Evolutionary conservation across 1,140 invertebrate genomes (phyloP).

Genomic region (Macrobrachium rosenbergii): DNA sequence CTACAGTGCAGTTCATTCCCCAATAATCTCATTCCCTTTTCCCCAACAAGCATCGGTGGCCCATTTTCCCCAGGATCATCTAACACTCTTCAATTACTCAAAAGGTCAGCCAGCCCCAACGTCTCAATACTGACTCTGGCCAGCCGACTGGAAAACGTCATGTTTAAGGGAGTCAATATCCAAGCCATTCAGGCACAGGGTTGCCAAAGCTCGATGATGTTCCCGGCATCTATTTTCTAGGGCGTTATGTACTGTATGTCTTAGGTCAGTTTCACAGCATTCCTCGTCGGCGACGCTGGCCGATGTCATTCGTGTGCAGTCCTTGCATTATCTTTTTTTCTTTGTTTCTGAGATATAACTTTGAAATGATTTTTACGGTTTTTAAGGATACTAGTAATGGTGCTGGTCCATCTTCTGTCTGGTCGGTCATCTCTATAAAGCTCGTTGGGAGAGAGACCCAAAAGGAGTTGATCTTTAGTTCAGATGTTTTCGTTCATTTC

Average conservation of each 20-base stretch:
- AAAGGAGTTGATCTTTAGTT: too few relatives aligned
- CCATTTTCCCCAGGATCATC: not conserved
- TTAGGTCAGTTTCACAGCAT: not conserved
- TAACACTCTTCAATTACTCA: conserved; percentile 41
- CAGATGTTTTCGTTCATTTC: too few relatives aligned
- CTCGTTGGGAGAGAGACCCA: too few relatives aligned
- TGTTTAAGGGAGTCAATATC: conserved; percentile 49
- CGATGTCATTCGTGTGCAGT: too few relatives aligned
- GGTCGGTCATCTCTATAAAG: too few relatives aligned
- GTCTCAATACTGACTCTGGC: conserved; percentile 26
- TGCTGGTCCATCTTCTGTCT: too few relatives aligned
- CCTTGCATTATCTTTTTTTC: too few relatives aligned
- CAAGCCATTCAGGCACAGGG: conserved; percentile 37
- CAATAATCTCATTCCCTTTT: not conserved
- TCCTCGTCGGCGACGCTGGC: too few relatives aligned
- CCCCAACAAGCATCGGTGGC: too few relatives aligned
- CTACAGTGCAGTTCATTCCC: not conserved
- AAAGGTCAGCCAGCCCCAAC: conserved; percentile 8
- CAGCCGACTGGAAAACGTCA: conserved; percentile 49
- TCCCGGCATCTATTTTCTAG: not conserved
- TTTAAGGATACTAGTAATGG: too few relatives aligned
- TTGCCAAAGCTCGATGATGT: not conserved
- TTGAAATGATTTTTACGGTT: too few relatives aligned
- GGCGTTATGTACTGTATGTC: not conserved
- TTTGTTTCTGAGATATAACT: too few relatives aligned